Evolutionary conservation across 2,797 vertebrate species (phyloP), one percentile per base, ranked within the genome.

Genomic region (Neosilurus mollespiculum): DNA sequence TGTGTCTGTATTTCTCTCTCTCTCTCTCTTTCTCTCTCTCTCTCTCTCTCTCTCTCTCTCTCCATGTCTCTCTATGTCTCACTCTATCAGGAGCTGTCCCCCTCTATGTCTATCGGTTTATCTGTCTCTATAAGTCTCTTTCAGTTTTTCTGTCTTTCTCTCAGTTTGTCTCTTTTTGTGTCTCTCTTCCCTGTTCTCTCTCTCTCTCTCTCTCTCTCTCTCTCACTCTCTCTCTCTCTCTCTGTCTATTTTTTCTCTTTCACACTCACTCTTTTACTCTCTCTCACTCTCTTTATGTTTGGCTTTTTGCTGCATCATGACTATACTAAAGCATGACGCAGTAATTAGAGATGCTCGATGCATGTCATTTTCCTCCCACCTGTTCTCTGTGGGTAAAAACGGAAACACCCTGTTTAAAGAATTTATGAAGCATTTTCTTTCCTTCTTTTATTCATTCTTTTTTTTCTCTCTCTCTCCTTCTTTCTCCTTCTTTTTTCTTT

Each of bases 281-380:
- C 18, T 76, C 70, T 30, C 54, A 26, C 4, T 58, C 1, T 56
- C n/a, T 73, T 1, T 56, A 2, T 43, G 34, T 78, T 22, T 62
- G 4, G 1, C 3, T 51, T 64, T 83, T 81, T 71, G 84, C 87
- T 82, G 77, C 66, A 65, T 88, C 87, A 85, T 20, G 20, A 54
- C 67, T 69, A 34, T 82, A 71, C n/a, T 70, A 34, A 56, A 79
- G 80, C 58, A 53, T 84, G 76, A 85, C 70, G 70, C n/a, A 70
- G 84, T 86, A 87, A 88, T 83, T 79, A 85, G 80, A 87, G 82
- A 84, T 80, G 77, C 53, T 67, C 12, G 15, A 80, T 71, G 82
- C 84, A 85, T 88, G 82, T 86, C 53, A 85, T 88, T 85, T 83
- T 84, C 77, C 72, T 77, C 84, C 83, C 49, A 71, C 54, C 79